Conservation (phyloP, 2,113 vertebrate species). For the Cebus imitator region DNA sequence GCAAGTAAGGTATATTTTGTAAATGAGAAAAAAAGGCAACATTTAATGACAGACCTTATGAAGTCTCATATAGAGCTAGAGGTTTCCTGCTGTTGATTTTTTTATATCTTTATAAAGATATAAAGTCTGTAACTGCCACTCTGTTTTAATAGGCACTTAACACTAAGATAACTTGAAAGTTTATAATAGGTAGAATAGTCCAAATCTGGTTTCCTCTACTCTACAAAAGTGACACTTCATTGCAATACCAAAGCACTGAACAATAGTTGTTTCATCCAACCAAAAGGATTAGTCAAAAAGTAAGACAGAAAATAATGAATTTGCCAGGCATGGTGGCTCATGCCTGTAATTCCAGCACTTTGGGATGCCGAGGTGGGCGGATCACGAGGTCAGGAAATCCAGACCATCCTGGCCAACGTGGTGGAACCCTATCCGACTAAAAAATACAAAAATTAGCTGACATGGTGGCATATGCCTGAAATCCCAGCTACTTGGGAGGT, state of each 20-base stretch:
- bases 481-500: no score
- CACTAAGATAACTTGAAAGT: slow-evolving; percentile 11
- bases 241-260: neutral
- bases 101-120: neutral
- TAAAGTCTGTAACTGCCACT: neutral
- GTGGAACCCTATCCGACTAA: no score
- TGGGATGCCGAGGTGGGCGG: no score
- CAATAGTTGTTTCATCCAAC: neutral
- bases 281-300: slow-evolving; percentile 16
- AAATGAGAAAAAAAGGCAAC: slow-evolving; percentile 10
- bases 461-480: no score
- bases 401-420: no score
- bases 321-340: no score
- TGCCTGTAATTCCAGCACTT: no score
- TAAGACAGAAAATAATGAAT: neutral
- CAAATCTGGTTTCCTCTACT: neutral
- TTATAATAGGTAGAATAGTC: neutral
- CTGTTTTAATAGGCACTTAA: neutral
- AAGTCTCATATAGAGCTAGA: neutral
- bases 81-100: slow-evolving; percentile 7
- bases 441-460: no score
- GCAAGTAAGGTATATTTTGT: neutral
- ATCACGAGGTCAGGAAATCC: no score
- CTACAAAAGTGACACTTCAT: neutral
- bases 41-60: neutral